A percentile compares a stretch with the other conserved stretches of the same genome.
Conservation (phyloP, 2,113 vertebrate species). For the Patagioenas fasciata region DNA sequence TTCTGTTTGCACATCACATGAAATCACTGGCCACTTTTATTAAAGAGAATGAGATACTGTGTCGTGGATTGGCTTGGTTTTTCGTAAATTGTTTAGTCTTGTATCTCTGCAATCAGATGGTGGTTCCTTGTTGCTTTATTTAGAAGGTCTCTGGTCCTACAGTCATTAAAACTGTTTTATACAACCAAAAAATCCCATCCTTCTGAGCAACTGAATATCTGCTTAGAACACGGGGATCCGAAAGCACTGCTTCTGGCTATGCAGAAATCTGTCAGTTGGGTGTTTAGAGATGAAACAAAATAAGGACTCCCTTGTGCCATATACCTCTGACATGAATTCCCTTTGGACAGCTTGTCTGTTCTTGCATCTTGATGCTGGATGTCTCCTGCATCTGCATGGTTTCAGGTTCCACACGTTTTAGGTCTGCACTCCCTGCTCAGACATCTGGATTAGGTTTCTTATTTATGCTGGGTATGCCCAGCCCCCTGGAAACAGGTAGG, state of each 20-base stretch:
- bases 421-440: not conserved
- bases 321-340: not conserved
- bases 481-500: not conserved
- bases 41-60: not conserved
- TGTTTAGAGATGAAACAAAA: not conserved
- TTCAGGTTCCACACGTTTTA: not conserved
- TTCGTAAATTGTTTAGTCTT: slow-evolving; percentile 15
- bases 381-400: not conserved
- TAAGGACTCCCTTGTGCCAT: not conserved
- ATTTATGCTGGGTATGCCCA: not conserved
- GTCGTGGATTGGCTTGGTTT: not conserved
- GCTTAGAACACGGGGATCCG: not conserved
- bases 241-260: not conserved
- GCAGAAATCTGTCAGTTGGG: not conserved
- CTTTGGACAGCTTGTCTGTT: not conserved
- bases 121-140: not conserved
- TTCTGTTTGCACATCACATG: not conserved
- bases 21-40: not conserved
- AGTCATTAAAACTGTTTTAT: not conserved
- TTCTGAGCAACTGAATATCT: not conserved
- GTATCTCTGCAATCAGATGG: not conserved
- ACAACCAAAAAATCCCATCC: not conserved
- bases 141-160: not conserved
- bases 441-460: not conserved
- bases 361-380: not conserved